Conservation (phyloP, 2,888 invertebrate species). For the Pristionchus japonicus region DNA sequence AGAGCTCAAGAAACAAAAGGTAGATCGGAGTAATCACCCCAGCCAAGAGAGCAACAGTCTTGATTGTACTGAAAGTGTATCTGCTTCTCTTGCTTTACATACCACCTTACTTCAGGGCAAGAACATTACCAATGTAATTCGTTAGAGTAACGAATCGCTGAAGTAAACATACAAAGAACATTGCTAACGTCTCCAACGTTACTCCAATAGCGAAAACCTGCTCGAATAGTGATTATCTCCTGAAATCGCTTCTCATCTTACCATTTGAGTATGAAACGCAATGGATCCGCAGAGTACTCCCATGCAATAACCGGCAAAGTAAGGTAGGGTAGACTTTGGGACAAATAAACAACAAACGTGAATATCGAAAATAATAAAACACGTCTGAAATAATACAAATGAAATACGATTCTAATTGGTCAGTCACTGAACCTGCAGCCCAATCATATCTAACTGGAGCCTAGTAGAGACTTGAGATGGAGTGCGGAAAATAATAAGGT, state of each 20-base stretch:
- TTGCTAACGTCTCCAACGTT: background rate
- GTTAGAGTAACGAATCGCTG: background rate
- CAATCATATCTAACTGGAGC: background rate
- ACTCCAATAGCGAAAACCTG: background rate
- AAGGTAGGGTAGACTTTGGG: conserved; percentile 7
- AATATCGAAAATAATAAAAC: background rate
- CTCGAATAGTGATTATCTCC: background rate
- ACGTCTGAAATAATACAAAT: background rate
- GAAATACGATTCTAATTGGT: background rate
- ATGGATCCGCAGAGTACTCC: background rate
- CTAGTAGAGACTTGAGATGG: background rate
- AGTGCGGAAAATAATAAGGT: background rate
- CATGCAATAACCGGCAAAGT: conserved; percentile 19
- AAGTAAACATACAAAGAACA: background rate
- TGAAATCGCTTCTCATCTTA: background rate
- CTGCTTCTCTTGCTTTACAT: background rate
- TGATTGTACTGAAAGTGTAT: background rate
- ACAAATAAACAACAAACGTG: conserved; percentile 1
- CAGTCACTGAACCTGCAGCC: background rate
- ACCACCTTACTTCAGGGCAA: background rate
- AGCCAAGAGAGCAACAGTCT: background rate
- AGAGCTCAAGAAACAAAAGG: background rate
- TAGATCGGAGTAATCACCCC: background rate
- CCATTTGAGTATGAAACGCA: background rate
- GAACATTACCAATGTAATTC: background rate